Conservation (phyloP, 2,888 invertebrate species). For the Acleris laterana region DNA sequence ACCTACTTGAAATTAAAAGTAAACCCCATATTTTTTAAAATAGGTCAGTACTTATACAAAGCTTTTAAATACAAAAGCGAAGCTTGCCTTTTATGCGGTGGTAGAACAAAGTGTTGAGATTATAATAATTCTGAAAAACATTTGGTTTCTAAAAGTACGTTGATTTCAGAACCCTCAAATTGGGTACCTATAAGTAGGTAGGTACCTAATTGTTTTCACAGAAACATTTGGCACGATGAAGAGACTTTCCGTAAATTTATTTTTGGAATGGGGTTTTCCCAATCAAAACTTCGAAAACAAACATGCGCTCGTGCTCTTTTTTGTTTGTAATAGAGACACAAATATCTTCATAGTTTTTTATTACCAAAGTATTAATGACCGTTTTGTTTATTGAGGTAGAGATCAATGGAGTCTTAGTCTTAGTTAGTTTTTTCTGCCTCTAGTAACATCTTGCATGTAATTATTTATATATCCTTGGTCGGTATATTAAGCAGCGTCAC, state of each 20-base stretch:
- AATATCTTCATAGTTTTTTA: neutral
- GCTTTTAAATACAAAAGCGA: slow-evolving; percentile 10
- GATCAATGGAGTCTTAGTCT: neutral
- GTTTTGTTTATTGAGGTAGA: too few relatives aligned
- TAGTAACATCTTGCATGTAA: too few relatives aligned
- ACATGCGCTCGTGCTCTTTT: neutral
- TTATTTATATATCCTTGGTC: too few relatives aligned
- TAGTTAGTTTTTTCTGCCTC: neutral
- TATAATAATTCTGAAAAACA: neutral
- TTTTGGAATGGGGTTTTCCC: slow-evolving; percentile 14
- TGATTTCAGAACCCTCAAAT: neutral
- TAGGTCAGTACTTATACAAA: slow-evolving; percentile 16
- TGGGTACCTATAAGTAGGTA: neutral
- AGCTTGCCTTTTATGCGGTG: neutral
- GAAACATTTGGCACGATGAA: slow-evolving; percentile 23
- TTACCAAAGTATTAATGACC: too few relatives aligned
- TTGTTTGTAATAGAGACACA: neutral
- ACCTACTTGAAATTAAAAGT: slow-evolving; percentile 2
- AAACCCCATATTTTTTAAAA: slow-evolving; percentile 7
- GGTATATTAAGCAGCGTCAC: neutral
- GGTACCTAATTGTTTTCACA: slow-evolving; percentile 1
- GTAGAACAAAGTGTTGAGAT: neutral
- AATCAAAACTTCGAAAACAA: slow-evolving; percentile 3
- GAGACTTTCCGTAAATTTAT: slow-evolving; percentile 17
- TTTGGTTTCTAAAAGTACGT: neutral